A percentile compares a stretch with the other conserved stretches of the same genome.
phyloP scores from a whole-genome alignment of 2,797 vertebrate genomes.

The Knipowitschia caucasica region DNA sequence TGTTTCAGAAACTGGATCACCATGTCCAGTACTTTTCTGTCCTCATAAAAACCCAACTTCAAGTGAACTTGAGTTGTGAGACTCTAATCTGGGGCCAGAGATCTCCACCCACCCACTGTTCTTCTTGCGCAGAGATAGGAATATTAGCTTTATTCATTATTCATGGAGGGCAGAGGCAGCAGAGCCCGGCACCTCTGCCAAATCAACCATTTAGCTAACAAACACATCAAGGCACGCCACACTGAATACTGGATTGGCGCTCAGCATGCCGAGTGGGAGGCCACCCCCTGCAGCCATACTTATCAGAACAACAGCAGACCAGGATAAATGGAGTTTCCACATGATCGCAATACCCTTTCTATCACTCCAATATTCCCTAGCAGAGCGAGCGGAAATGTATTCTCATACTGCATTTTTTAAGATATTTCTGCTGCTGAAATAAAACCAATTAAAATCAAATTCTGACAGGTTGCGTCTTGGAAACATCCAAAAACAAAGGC shows the following conservation, averaged over 20 bases:
- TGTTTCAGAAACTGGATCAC: conserved; percentile 1
- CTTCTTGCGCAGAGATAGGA: conserved; percentile 47
- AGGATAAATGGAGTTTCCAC: conserved; percentile 37
- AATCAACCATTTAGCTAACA: conserved; percentile 70
- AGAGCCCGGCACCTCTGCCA: conserved; percentile 55
- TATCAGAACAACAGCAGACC: conserved; percentile 55
- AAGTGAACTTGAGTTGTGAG: conserved; percentile 41
- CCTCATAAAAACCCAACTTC: conserved; percentile 38
- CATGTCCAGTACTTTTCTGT: conserved; percentile 14
- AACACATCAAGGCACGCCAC: conserved; percentile 56
- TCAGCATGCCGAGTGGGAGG: conserved; percentile 59
- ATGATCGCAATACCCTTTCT: conserved; percentile 43
- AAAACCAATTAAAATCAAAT: conserved; percentile 22
- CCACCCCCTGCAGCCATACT: conserved; percentile 58
- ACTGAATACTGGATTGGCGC: conserved; percentile 53
- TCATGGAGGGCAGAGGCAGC: conserved; percentile 60
- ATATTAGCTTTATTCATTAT: conserved; percentile 69
- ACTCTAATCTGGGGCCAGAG: conserved; percentile 58
- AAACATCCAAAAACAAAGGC: conserved; percentile 17
- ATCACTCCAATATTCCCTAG: conserved; percentile 36
- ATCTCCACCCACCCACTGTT: conserved; percentile 63
- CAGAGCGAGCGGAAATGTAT: conserved; percentile 22
- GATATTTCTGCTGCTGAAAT: conserved; percentile 19
- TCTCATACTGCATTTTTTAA: conserved; percentile 1
- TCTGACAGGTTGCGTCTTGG: conserved; percentile 12